These are phyloP conservation scores for Julus scandinavius DNA, from an alignment of 2,888 invertebrate species.

Conservation along the genomic window DNA sequence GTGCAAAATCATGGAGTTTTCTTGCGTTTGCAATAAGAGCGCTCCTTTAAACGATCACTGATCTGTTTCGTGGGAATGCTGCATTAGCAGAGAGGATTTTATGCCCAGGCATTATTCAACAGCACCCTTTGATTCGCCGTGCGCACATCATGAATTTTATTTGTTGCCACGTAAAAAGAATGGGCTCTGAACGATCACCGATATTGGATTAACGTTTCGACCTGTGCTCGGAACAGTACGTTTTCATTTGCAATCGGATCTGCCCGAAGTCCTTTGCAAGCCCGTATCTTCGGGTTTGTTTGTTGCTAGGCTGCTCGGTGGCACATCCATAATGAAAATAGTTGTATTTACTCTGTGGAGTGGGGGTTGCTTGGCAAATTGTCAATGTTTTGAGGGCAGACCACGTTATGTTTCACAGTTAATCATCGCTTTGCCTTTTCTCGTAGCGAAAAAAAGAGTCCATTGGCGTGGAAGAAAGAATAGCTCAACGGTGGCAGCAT, in stretches of 20 bases:
- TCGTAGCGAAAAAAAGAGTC: not conserved
- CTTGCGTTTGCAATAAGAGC: too few species aligned
- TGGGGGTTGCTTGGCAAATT: slow-evolving; percentile 34
- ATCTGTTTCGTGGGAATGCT: not conserved
- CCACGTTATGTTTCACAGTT: slow-evolving; percentile 5
- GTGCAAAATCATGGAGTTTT: too few species aligned
- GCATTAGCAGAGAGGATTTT: not conserved
- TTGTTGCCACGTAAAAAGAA: not conserved
- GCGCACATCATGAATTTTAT: not conserved
- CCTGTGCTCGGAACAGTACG: not conserved
- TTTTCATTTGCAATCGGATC: slow-evolving; percentile 24
- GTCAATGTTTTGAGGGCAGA: slow-evolving; percentile 1
- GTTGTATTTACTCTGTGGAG: not conserved
- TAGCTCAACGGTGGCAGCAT: not conserved
- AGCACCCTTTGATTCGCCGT: not conserved
- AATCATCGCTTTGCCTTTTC: slow-evolving; percentile 10
- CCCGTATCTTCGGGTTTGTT: not conserved
- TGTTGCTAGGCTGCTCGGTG: slow-evolving; percentile 18
- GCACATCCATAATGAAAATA: slow-evolving; percentile 34
- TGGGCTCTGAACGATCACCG: not conserved
- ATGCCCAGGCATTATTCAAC: not conserved
- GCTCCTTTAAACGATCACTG: not conserved
- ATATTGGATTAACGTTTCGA: not conserved
- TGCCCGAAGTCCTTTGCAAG: not conserved
- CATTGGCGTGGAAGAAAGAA: not conserved